Conservation (phyloP, 1,140 invertebrate species). For the Pomacea maculata region DNA sequence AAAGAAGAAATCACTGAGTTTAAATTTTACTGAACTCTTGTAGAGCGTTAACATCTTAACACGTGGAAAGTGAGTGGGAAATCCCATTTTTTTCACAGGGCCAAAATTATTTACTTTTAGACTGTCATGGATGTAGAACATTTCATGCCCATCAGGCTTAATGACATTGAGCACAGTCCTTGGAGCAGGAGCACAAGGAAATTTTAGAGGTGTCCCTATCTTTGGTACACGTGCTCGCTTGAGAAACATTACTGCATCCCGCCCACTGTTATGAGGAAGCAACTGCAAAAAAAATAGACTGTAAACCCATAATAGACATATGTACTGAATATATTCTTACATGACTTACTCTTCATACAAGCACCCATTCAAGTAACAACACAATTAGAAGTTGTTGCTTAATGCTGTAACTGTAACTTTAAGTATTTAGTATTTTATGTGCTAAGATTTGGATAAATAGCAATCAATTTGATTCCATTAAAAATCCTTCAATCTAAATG, state of each 20-base stretch:
- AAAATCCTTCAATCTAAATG: too few species aligned
- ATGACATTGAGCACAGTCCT: slow-evolving; percentile 79
- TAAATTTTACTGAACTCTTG: too few species aligned
- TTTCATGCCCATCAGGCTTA: slow-evolving; percentile 70
- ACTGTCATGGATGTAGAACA: slow-evolving; percentile 70
- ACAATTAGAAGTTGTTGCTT: neutral
- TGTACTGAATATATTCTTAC: neutral
- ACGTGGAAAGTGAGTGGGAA: too few species aligned
- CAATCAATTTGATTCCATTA: too few species aligned
- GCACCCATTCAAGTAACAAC: neutral
- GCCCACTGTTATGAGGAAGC: slow-evolving; percentile 60
- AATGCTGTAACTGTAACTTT: neutral
- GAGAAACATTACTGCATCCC: slow-evolving; percentile 63
- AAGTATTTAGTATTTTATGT: neutral
- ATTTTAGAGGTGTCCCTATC: slow-evolving; percentile 64
- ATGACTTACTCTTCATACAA: neutral
- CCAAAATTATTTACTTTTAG: slow-evolving; percentile 55
- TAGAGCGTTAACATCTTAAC: too few species aligned
- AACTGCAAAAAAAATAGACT: slow-evolving; percentile 19
- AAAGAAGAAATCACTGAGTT: too few species aligned
- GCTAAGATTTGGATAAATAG: too few species aligned
- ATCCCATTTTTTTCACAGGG: neutral
- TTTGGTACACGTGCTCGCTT: slow-evolving; percentile 61
- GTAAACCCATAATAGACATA: neutral
- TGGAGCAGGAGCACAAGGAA: slow-evolving; percentile 71